Evolutionary conservation across 2,888 invertebrate species (phyloP).

Genomic region (Odontomyia ornata): DNA sequence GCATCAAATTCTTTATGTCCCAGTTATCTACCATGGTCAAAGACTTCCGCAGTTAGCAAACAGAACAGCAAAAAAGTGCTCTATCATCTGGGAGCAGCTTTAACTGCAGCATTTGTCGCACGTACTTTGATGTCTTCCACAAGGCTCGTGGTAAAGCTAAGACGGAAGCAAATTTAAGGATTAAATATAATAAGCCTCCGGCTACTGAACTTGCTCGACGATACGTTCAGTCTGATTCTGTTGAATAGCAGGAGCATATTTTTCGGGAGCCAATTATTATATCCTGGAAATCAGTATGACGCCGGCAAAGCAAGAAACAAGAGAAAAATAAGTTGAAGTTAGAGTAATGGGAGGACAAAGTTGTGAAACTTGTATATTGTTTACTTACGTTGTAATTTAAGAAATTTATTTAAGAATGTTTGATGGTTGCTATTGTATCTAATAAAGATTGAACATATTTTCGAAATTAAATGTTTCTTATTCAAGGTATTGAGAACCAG

Average conservation of each 20-base stretch:
- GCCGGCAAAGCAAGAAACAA: background rate
- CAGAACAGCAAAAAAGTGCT: conserved; percentile 16
- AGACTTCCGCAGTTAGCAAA: conserved; percentile 7
- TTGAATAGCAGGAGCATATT: too few relatives aligned
- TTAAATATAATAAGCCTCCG: background rate
- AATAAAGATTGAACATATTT: conserved; percentile 30
- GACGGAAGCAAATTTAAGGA: conserved; percentile 15
- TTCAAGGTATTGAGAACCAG: background rate
- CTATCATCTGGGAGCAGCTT: conserved; percentile 28
- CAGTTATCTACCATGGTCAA: conserved; percentile 11
- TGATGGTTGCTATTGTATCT: conserved; percentile 15
- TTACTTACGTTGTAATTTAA: background rate
- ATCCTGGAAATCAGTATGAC: background rate
- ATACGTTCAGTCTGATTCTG: too few relatives aligned
- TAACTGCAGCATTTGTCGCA: background rate
- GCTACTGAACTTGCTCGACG: too few relatives aligned
- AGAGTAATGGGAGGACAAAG: background rate
- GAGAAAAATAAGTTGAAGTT: background rate
- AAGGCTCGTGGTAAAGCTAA: background rate
- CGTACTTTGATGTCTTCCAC: conserved; percentile 12
- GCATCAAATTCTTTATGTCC: conserved; percentile 11
- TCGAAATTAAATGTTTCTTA: background rate
- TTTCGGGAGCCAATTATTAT: too few relatives aligned
- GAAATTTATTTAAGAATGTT: conserved; percentile 19
- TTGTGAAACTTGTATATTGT: background rate